Evolutionary conservation across 2,797 vertebrate species (phyloP), one percentile per base, ranked within the genome.

Genomic region (Pterois miles): DNA sequence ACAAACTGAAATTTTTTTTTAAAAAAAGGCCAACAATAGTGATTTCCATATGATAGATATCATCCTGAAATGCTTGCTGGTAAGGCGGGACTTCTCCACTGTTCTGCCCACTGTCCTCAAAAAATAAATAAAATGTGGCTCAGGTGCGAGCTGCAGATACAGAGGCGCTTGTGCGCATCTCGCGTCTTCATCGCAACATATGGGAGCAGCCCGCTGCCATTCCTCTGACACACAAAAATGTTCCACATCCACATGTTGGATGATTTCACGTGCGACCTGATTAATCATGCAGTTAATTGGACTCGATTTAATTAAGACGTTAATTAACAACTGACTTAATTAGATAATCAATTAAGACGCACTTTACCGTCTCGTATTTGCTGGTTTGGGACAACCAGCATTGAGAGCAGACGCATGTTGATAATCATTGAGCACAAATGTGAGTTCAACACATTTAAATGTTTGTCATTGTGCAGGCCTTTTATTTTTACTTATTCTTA

Each of bases 211-310:
- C 8, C 46, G 16, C 34, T 18, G 31, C 3, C 14, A 23, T 66
- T 40, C 3, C 22, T 13, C 46, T 23, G 29, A 23, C 58, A 59
- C 74, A 23, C 52, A 60, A n/a, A 67, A 71, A 74, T 25, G 52
- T 25, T 54, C 46, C 67, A 75, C n/a, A 78, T 76, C 70, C 68
- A 72, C 83, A 58, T 52, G 67, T 53, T 64, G 72, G 58, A 66
- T 72, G 57, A 78, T 80, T 80, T 76, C 34, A 78, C 38, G 60
- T 70, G 29, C 20, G 59, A 46, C 74, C 77, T 71, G 88, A 88
- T 83, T 84, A 84, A 89, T 85, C 76, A 80, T 80, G 80, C 87
- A 56, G 59, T 78, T 88, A 86, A 88, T 89, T 88, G 84, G 73
- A 75, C 71, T 66, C 40, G 50, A 88, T 86, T 88, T 87, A 83